Evolutionary conservation across 2,888 invertebrate species (phyloP).

Genomic region (Eupsilia transversa): DNA sequence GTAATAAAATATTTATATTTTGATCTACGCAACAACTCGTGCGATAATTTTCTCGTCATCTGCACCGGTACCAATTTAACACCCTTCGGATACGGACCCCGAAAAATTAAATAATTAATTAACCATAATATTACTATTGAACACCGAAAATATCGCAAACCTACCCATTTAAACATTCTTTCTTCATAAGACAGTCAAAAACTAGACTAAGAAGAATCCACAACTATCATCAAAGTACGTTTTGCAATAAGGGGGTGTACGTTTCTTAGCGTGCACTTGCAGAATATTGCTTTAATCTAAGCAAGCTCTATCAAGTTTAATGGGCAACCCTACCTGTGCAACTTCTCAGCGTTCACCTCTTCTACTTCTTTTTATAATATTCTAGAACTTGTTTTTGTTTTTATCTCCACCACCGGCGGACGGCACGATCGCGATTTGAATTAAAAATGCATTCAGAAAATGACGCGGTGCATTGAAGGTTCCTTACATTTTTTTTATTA

Average conservation of each 20-base stretch:
- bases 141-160: not conserved
- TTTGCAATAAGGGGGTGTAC: not conserved
- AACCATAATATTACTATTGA: no score
- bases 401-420: conserved; percentile 35
- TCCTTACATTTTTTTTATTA: conserved; percentile 33
- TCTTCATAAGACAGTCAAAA: not conserved
- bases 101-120: no score
- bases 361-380: conserved; percentile 45
- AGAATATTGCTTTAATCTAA: conserved; percentile 9
- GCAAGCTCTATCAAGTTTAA: conserved; percentile 25
- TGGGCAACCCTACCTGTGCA: conserved; percentile 31
- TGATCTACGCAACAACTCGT: not conserved
- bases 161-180: not conserved
- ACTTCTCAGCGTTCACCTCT: conserved; percentile 46
- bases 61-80: not conserved
- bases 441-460: conserved; percentile 63
- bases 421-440: conserved; percentile 64
- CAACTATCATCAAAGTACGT: not conserved
- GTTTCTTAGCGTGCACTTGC: conserved; percentile 1
- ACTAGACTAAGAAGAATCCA: not conserved
- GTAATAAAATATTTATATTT: no score
- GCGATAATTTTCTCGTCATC: not conserved
- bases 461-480: conserved; percentile 32
- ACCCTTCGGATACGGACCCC: no score
- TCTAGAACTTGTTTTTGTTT: conserved; percentile 60